A percentile compares a stretch with the other conserved stretches of the same genome.
phyloP scores from a whole-genome alignment of 2,113 vertebrate genomes.

The Myotis yumanensis region DNA sequence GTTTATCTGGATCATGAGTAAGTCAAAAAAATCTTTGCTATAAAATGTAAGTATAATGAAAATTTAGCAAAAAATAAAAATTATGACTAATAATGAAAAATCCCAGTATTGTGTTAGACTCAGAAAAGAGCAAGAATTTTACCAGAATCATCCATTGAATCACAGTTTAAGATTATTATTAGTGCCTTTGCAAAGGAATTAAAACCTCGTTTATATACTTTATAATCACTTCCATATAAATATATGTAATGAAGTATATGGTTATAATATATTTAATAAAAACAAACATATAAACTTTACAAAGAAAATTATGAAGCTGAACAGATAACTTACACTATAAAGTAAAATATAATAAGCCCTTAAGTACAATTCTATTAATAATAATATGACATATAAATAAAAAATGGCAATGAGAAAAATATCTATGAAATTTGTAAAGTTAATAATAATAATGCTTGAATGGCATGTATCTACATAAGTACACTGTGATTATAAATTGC shows the following conservation, averaged over 20 bases:
- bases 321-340: background rate
- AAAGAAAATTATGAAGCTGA: background rate
- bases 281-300: background rate
- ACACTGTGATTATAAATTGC: background rate
- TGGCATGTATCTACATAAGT: background rate
- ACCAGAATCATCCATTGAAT: background rate
- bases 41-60: background rate
- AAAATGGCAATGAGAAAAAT: background rate
- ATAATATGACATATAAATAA: background rate
- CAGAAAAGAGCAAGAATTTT: background rate
- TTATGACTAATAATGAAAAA: background rate
- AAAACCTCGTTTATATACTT: background rate
- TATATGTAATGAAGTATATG: background rate
- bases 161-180: background rate
- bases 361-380: background rate
- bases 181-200: background rate
- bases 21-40: background rate
- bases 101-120: background rate
- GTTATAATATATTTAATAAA: background rate
- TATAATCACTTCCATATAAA: background rate
- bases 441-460: background rate
- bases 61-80: background rate
- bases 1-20: accelerated
- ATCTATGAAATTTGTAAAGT: background rate
- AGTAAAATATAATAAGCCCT: background rate